phyloP scores from a whole-genome alignment of 2,113 vertebrate genomes.

The Nothoprocta perdicaria region DNA sequence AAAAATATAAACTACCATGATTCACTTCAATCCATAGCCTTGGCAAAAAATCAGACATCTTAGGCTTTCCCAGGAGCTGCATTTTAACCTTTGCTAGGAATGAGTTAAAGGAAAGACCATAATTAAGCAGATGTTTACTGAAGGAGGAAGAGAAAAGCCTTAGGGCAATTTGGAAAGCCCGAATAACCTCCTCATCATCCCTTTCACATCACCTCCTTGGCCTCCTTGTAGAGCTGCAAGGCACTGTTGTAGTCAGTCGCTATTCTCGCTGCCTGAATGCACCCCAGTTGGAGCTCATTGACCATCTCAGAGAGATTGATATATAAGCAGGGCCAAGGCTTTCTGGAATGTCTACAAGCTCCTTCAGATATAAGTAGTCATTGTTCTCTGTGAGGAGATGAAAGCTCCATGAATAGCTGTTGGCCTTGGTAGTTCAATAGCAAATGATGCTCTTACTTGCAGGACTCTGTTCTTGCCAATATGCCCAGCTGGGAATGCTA shows the following conservation, averaged over 20 bases:
- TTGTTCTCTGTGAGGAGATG: neutral
- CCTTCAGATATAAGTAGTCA: neutral
- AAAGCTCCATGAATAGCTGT: neutral
- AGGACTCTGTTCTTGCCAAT: neutral
- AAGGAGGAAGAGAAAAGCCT: neutral
- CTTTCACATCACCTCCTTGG: neutral
- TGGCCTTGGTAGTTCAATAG: neutral
- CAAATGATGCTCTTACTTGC: neutral
- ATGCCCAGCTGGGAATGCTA: neutral
- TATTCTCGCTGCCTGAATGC: neutral
- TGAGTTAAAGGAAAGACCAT: neutral
- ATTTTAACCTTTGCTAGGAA: neutral
- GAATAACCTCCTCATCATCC: neutral
- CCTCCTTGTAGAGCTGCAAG: neutral
- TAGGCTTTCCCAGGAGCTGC: neutral
- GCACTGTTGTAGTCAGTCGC: neutral
- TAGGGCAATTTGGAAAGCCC: neutral
- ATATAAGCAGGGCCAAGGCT: neutral
- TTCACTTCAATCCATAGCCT: neutral
- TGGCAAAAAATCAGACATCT: neutral
- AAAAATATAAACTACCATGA: slow-evolving; percentile 11
- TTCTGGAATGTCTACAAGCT: neutral
- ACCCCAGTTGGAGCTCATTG: neutral
- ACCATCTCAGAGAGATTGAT: neutral
- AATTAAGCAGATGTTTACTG: neutral